phyloP scores from a whole-genome alignment of 1,140 invertebrate genomes.

The Manduca sexta region DNA sequence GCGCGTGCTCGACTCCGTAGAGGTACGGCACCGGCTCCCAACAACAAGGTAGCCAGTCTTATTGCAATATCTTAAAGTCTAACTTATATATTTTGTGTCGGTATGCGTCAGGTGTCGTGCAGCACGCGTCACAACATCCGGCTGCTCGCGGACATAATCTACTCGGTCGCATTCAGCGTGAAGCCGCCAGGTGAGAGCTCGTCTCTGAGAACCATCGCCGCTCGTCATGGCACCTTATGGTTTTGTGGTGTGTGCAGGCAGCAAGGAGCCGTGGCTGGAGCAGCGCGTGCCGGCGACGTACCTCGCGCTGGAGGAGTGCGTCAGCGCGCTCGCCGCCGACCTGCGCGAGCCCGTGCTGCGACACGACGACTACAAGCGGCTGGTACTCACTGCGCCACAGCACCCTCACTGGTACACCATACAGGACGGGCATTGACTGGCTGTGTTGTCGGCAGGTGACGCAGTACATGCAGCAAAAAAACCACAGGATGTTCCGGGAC shows the following conservation, averaged over 20 bases:
- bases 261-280: constrained; percentile 92
- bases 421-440: too few species aligned
- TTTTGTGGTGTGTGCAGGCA: constrained; percentile 73
- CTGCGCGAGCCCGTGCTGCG: constrained; percentile 91
- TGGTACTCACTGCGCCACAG: constrained; percentile 26
- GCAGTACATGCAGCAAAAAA: constrained; percentile 71
- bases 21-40: constrained; percentile 84
- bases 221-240: neutral
- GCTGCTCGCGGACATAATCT: constrained; percentile 93
- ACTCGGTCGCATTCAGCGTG: constrained; percentile 94
- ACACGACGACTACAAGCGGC: constrained; percentile 86
- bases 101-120: constrained; percentile 76
- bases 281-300: constrained; percentile 98
- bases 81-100: too few species aligned
- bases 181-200: constrained; percentile 80
- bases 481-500: constrained; percentile 87
- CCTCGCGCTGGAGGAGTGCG: constrained; percentile 93
- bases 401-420: too few species aligned
- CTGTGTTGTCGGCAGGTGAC: constrained; percentile 38
- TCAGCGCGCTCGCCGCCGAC: constrained; percentile 86
- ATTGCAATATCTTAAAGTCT: too few species aligned
- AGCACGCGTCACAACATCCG: constrained; percentile 94
- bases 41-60: neutral
- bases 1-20: constrained; percentile 93
- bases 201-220: neutral